Evolutionary conservation across 2,797 vertebrate genomes (phyloP).

Genomic region (Hoplostethus mediterraneus): DNA sequence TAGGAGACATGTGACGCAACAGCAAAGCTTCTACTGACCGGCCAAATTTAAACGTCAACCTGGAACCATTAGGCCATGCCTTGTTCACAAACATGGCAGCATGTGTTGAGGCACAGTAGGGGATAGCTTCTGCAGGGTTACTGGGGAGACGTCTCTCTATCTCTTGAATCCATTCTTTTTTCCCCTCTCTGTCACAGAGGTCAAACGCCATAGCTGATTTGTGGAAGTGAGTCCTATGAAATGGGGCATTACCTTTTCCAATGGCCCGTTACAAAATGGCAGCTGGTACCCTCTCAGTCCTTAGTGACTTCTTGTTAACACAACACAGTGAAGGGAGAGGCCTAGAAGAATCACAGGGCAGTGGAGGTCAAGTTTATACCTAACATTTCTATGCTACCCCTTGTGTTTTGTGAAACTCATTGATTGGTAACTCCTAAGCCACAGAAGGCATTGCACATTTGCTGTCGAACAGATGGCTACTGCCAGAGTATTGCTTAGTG

Average conservation of each 20-base stretch:
- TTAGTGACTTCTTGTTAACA: conserved; percentile 10
- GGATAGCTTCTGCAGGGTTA: background rate
- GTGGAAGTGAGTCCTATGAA: conserved; percentile 7
- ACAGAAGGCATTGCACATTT: conserved; percentile 7
- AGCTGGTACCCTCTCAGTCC: conserved; percentile 4
- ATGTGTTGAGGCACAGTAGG: too few species aligned
- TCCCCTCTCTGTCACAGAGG: conserved; percentile 11
- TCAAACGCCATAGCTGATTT: conserved; percentile 26
- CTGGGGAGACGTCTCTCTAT: background rate
- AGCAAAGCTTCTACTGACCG: too few species aligned
- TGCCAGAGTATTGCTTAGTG: background rate
- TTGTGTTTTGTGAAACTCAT: background rate
- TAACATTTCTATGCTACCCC: background rate
- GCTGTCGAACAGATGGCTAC: conserved; percentile 29
- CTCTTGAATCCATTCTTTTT: background rate
- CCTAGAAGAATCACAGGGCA: background rate
- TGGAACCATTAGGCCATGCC: too few species aligned
- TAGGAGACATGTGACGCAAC: background rate
- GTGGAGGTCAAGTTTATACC: conserved; percentile 1
- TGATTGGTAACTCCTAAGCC: background rate
- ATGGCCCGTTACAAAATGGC: background rate
- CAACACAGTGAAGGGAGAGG: background rate
- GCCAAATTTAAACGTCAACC: too few species aligned
- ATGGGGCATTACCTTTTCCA: conserved; percentile 2
- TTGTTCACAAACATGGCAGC: too few species aligned